A percentile compares a stretch with the other conserved stretches of the same genome.
Evolutionary conservation across 2,888 invertebrate species (phyloP).

Genomic region (Spialia ferax): DNA sequence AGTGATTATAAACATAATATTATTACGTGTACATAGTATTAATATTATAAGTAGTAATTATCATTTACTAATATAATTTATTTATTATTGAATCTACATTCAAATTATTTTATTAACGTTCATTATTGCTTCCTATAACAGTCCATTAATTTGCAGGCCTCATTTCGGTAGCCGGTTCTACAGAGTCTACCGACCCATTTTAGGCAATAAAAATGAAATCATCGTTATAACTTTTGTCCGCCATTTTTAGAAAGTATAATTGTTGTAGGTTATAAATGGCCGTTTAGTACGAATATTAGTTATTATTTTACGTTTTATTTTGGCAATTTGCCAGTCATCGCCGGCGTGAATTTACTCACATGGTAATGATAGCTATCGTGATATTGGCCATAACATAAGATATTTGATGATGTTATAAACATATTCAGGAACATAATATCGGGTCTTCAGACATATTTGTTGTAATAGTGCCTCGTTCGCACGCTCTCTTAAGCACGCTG

Average conservation of each 20-base stretch:
- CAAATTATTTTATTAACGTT: too few species aligned
- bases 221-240: not conserved
- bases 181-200: not conserved
- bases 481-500: slow-evolving; percentile 38
- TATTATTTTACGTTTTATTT: slow-evolving; percentile 14
- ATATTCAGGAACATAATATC: slow-evolving; percentile 40
- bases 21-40: too few species aligned
- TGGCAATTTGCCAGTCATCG: slow-evolving; percentile 14
- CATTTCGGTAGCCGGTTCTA: not conserved
- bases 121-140: not conserved
- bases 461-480: slow-evolving; percentile 38
- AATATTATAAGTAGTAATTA: too few species aligned
- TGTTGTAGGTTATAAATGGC: not conserved
- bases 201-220: not conserved
- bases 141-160: not conserved
- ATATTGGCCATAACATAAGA: slow-evolving; percentile 25
- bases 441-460: slow-evolving; percentile 39
- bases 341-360: slow-evolving; percentile 15
- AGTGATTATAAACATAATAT: too few species aligned
- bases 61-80: too few species aligned
- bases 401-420: slow-evolving; percentile 36
- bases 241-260: not conserved
- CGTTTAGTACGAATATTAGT: slow-evolving; percentile 1
- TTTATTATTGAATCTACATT: not conserved
- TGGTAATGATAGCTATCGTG: slow-evolving; percentile 24